Evolutionary conservation across 1,140 invertebrate species (phyloP), one percentile per base, ranked within the genome.

Genomic region (Physella acuta): DNA sequence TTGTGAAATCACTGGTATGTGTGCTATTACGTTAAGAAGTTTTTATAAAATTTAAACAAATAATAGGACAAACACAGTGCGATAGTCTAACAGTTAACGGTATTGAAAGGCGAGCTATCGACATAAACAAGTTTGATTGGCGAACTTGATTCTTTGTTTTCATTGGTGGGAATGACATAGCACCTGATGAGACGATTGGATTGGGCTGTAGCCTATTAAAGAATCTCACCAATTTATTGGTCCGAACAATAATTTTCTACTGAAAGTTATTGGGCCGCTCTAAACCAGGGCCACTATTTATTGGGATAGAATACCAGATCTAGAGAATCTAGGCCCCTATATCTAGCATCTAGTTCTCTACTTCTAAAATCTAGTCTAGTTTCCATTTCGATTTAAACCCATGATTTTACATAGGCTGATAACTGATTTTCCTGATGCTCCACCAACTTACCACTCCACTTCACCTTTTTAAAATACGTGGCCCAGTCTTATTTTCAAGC

Each of bases 211-310:
- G 71, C 36, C 3, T 4, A 26, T 16, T 60, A 5, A 3, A 60
- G 58, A 36, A 78, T 73, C 79, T 77, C 73, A 75, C 78, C 78
- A 79, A 79, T 75, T 79, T 81, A 79, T 81, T 81, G 78, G 78
- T 79, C 76, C 76, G 69, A 75, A 65, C 44, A 65, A 39, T 52
- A 16, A 34, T 33, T 51, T 52, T 56, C 34, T 71, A 28, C 2
- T 65, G 51, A 65, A 51, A 33, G 33, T 65, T 37, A 33, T n/a
- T 24, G n/a, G 24, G 20, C 28, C 8, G 2, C 2, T 33, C 30
- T 33, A 17, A 28, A 5, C 28, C 4, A 28, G 26, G 24, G 11
- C 17, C 24, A 55, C 8, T 28, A 8, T n/a, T 8, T 8, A 17
- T 14, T 24, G 8, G 8, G 52, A n/a, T 55, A 55, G 24, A 55